These are phyloP conservation scores for Tadarida brasiliensis DNA, from an alignment of 2,797 vertebrate genomes.

Conservation along the genomic window DNA sequence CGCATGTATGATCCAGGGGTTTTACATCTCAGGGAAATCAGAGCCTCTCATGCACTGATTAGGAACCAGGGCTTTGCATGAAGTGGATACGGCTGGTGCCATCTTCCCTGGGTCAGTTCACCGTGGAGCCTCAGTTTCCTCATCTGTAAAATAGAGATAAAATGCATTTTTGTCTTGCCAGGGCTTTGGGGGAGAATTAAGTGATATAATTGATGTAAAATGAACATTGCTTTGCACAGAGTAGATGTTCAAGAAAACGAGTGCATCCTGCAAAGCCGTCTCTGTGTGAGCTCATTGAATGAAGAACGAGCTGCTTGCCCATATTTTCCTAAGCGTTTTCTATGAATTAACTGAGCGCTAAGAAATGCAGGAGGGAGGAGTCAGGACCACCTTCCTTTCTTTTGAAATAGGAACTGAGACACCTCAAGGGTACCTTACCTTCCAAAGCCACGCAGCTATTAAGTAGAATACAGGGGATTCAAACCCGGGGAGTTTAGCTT, in stretches of 20 bases:
- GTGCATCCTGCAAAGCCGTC: fast-evolving
- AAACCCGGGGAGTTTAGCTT: not conserved
- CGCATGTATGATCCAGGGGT: not conserved
- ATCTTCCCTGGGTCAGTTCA: no score
- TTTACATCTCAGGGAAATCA: not conserved
- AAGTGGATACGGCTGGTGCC: no score
- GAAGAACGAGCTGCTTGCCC: no score
- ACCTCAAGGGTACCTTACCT: not conserved
- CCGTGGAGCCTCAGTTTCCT: not conserved
- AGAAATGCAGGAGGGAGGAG: not conserved
- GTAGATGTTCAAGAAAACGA: not conserved
- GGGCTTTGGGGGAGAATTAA: not conserved
- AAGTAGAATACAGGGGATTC: not conserved
- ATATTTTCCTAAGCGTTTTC: not conserved
- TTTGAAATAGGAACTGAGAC: not conserved
- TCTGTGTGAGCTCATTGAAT: not conserved
- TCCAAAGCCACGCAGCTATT: not conserved
- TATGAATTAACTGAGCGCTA: not conserved
- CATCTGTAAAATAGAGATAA: not conserved
- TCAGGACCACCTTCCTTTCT: not conserved
- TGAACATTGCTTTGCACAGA: not conserved
- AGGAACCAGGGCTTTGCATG: not conserved
- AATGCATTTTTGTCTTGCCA: not conserved
- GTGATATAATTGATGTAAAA: not conserved
- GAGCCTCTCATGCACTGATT: fast-evolving